A percentile compares a stretch with the other conserved stretches of the same genome.
Evolutionary conservation across 1,140 invertebrate species (phyloP).

Genomic region (Heliconius nattereri): DNA sequence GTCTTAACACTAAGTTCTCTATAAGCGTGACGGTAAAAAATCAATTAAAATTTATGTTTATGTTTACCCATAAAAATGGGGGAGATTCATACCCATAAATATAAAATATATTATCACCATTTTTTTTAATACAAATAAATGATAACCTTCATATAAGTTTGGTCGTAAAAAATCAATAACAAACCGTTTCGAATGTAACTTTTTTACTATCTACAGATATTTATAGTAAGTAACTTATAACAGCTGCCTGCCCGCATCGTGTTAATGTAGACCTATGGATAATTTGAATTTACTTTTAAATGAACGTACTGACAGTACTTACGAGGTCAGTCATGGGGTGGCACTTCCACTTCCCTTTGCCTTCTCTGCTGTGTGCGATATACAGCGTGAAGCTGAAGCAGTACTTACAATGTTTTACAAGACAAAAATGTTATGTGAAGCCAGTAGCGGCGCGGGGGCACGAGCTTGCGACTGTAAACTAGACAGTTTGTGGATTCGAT

Average conservation of each 20-base stretch:
- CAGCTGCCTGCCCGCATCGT: not conserved
- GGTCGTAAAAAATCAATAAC: constrained; percentile 4
- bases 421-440: too few relatives aligned
- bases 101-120: not conserved
- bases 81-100: too few relatives aligned
- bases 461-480: too few relatives aligned
- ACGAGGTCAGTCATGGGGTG: not conserved
- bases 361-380: too few relatives aligned
- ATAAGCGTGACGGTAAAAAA: too few relatives aligned
- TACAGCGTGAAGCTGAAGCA: too few relatives aligned
- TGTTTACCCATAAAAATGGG: too few relatives aligned
- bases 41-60: too few relatives aligned
- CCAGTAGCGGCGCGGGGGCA: too few relatives aligned
- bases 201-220: not conserved
- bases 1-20: not conserved
- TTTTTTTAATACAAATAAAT: not conserved
- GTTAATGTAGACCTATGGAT: not conserved
- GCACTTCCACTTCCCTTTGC: too few relatives aligned
- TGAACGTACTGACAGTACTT: not conserved
- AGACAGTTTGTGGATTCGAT: too few relatives aligned
- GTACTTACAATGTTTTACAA: too few relatives aligned
- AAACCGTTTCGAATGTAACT: constrained; percentile 8
- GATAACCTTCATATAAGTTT: not conserved
- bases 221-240: not conserved
- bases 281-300: not conserved